A percentile compares a stretch with the other conserved stretches of the same genome.
phyloP scores from a whole-genome alignment of 2,888 invertebrate genomes.

The Idaea aversata region DNA sequence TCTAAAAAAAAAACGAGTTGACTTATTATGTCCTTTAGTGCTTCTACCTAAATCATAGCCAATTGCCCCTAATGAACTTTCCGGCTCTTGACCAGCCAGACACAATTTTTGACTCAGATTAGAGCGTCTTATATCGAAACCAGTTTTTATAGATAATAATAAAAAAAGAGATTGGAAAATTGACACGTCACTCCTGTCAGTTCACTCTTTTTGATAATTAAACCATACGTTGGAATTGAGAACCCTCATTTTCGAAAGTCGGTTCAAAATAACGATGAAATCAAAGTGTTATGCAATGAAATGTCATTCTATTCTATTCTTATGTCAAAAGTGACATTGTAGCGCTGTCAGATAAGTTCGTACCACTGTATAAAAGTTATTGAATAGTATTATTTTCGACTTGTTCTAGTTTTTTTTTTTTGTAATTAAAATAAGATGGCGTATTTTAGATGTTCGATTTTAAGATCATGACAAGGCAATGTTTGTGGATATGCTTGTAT shows the following conservation, averaged over 20 bases:
- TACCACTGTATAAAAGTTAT: conserved; percentile 29
- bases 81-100: too few species aligned
- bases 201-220: too few species aligned
- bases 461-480: conserved; percentile 75
- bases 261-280: background rate
- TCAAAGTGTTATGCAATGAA: conserved; percentile 29
- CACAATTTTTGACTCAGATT: too few species aligned
- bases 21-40: too few species aligned
- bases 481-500: conserved; percentile 64
- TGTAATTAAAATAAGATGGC: conserved; percentile 74
- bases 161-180: too few species aligned
- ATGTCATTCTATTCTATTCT: conserved; percentile 55
- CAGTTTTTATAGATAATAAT: too few species aligned
- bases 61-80: too few species aligned
- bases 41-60: too few species aligned
- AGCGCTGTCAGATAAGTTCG: background rate
- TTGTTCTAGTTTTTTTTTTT: conserved; percentile 54
- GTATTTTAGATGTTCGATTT: conserved; percentile 74
- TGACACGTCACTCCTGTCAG: too few species aligned
- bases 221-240: too few species aligned
- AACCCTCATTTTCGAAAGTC: background rate
- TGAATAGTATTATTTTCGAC: conserved; percentile 57
- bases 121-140: too few species aligned
- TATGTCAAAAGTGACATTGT: background rate
- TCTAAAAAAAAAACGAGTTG: too few species aligned